Conservation (phyloP, 1,140 invertebrate species). For the Brevipalpus yothersi region DNA sequence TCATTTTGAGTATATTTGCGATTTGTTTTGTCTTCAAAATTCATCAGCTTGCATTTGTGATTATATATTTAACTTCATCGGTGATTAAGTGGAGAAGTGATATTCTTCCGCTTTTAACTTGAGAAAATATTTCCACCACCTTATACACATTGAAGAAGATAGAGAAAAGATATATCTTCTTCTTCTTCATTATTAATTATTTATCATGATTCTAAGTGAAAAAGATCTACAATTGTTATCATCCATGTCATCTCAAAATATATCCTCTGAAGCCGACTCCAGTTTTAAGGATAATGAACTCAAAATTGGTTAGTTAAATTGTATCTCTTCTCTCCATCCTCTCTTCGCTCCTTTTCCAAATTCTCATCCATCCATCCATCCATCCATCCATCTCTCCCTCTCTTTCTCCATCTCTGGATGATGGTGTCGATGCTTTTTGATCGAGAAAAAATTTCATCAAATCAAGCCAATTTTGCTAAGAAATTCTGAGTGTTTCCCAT, state of each 20-base stretch:
- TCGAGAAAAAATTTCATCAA: background rate
- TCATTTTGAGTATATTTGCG: too few relatives aligned
- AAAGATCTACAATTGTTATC: constrained; percentile 14
- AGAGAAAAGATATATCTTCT: background rate
- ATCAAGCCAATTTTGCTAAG: background rate
- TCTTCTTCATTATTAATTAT: background rate
- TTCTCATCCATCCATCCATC: too few relatives aligned
- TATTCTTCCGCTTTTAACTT: background rate
- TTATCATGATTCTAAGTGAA: constrained; percentile 14
- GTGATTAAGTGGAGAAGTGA: background rate
- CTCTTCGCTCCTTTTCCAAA: background rate
- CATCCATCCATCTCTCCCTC: too few relatives aligned
- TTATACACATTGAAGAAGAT: background rate
- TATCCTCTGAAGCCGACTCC: constrained; percentile 5
- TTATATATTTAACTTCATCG: background rate
- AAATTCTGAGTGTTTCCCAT: too few relatives aligned
- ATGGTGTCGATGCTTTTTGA: background rate
- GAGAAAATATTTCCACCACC: background rate
- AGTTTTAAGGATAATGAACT: constrained; percentile 8
- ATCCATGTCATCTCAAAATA: constrained; percentile 3
- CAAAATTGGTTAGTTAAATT: constrained; percentile 5
- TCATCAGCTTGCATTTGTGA: too few relatives aligned
- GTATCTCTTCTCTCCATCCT: too few relatives aligned
- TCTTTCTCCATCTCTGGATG: background rate
- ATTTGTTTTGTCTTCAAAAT: too few relatives aligned